Percentiles rank a stretch among this genome's conserved stretches.
These are phyloP conservation scores for Thalassoma bifasciatum DNA, from an alignment of 2,113 vertebrate species.

Conservation along the genomic window DNA sequence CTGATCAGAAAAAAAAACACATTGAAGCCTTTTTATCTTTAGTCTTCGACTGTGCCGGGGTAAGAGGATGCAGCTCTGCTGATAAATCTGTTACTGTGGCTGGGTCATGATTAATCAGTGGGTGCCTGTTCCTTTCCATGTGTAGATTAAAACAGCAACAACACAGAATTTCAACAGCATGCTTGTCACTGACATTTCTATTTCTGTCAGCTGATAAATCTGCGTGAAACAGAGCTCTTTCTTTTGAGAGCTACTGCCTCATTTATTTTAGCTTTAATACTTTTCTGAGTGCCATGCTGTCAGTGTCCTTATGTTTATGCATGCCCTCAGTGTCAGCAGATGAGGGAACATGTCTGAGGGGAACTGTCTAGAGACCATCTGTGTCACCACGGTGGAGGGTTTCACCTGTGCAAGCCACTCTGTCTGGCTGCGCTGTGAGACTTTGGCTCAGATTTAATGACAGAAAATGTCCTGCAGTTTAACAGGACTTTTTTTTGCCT, in stretches of 20 bases:
- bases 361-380: constrained; percentile 47
- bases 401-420: constrained; percentile 35
- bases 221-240: constrained; percentile 20
- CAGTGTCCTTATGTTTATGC: constrained; percentile 34
- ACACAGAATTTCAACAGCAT: constrained; percentile 39
- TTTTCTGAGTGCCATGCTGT: constrained; percentile 47
- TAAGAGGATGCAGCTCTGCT: constrained; percentile 28
- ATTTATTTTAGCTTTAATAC: constrained; percentile 56
- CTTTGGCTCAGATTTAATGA: constrained; percentile 51
- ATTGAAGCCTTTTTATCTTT: constrained; percentile 34
- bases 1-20: constrained; percentile 45
- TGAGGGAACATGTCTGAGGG: background rate
- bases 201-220: constrained; percentile 65
- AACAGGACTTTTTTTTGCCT: constrained; percentile 26
- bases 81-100: constrained; percentile 56
- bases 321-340: constrained; percentile 30
- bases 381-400: constrained; percentile 36
- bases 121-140: constrained; percentile 38
- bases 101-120: constrained; percentile 58
- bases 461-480: constrained; percentile 48
- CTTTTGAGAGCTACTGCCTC: constrained; percentile 33
- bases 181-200: constrained; percentile 58
- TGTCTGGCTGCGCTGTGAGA: constrained; percentile 9
- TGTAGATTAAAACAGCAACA: constrained; percentile 58
- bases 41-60: constrained; percentile 17